Evolutionary conservation across 2,888 invertebrate genomes (phyloP), one percentile per base, ranked within the genome.

Genomic region (Lissonota sp.): DNA sequence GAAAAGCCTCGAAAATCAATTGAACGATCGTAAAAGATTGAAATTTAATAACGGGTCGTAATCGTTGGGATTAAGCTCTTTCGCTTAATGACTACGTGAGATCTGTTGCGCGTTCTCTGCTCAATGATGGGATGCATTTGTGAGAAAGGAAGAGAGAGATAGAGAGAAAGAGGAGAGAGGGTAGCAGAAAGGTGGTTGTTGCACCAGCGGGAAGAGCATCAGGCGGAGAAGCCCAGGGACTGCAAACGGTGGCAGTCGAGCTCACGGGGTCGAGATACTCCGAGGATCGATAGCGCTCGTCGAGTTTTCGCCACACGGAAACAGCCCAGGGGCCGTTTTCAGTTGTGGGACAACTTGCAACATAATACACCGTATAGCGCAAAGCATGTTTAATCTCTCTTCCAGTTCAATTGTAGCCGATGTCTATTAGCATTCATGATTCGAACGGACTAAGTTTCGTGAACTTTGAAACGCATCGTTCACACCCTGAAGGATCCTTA

Each of bases 211-310:
- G 39, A 71, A 44, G 16, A 67, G 37, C 40, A 69, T 55, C 63
- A 69, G 72, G 10, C 63, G 51, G 64, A 70, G 75, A 69, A 80
- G 80, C 72, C 63, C 63, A 73, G 53, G 69, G 44, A 51, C 46
- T 77, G 69, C 60, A 69, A 64, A 73, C 51, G 67, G 80, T 77
- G 63, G 80, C 77, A 78, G 77, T 74, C 46, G 71, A n/a, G n/a
- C 58, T 71, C 51, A 2, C 26, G 26, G 80, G 73, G 77, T 69
- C 69, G 75, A 58, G 70, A 70, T 75, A 75, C 76, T 72, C 57
- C 6, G 71, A 72, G 78, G 80, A 81, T 81, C 80, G 80, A 81
- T 81, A 78, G 73, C 69, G 80, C 80, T 80, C 73, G 67, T 77
- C 77, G 80, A 77, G 71, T 62, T 77, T 26, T 77, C 73, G 77